Conservation (phyloP, 2,888 invertebrate species). For the Agriotes lineatus region DNA sequence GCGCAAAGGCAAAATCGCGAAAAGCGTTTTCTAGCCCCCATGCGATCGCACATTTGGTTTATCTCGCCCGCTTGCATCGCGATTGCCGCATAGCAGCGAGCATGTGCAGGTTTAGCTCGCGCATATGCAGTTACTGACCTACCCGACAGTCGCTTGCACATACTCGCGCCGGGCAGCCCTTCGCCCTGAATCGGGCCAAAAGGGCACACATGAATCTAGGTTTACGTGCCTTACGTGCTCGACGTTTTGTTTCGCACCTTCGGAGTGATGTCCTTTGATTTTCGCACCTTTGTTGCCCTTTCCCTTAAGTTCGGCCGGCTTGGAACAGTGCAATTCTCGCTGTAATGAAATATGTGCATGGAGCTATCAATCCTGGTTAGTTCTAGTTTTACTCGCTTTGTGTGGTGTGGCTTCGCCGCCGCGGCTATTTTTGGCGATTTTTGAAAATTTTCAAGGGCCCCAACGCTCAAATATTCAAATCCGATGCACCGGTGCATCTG, state of each 20-base stretch:
- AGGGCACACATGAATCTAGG: slow-evolving; percentile 59
- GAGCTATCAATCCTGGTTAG: slow-evolving; percentile 57
- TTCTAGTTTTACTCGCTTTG: slow-evolving; percentile 45
- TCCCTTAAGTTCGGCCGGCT: slow-evolving; percentile 47
- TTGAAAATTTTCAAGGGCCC: no score
- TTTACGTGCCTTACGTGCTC: slow-evolving; percentile 50
- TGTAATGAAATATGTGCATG: slow-evolving; percentile 61
- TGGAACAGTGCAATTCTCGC: slow-evolving; percentile 43
- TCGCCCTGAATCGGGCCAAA: slow-evolving; percentile 63
- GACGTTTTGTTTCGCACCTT: slow-evolving; percentile 26
- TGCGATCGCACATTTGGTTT: slow-evolving; percentile 10
- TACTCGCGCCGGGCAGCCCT: slow-evolving; percentile 61
- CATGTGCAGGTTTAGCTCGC: slow-evolving; percentile 55
- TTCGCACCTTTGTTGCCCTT: slow-evolving; percentile 39
- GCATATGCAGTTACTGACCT: slow-evolving; percentile 66
- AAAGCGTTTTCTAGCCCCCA: slow-evolving; percentile 20
- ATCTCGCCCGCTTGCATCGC: slow-evolving; percentile 12
- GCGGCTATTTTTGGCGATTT: no score
- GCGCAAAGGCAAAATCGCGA: no score
- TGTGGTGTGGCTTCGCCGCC: no score
- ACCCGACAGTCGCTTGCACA: slow-evolving; percentile 65
- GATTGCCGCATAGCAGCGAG: slow-evolving; percentile 50
- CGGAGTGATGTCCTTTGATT: slow-evolving; percentile 36
- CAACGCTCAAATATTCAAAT: no score
- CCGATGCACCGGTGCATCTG: slow-evolving; percentile 17